Base-by-base conservation (phyloP, 1,140 invertebrate genomes). In the Tetragonula clypearis region DNA sequence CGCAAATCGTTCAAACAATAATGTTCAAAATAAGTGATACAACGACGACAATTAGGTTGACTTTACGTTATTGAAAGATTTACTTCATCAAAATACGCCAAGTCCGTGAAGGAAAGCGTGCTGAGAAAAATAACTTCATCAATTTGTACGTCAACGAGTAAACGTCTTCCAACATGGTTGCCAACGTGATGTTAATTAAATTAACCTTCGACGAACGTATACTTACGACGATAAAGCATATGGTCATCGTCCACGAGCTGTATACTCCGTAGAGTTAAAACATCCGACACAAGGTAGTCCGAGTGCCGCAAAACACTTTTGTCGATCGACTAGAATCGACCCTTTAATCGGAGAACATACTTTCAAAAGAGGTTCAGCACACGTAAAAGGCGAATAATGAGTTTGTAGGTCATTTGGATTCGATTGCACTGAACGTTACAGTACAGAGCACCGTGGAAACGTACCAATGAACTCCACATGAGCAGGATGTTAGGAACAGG, bases 241-340 rank as follows among this genome's bases (percentile, higher is more conserved):
- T 53, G 71, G 49, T 55, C 71, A 73, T 73, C 15, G 49, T 26
- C 26, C 14, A 11, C 26, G 21, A 35, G 14, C 30, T 41, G 9
- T 23, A 41, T 23, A 65, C 23, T 60, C 17, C 19, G 12, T 17
- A 68, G 8, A 41, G 41, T 60, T 49, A 84, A 56, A 72, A 78
- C 53, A 49, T 84, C 15, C 8, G 30, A 72, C 76, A 26, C 26
- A 26, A 53, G 87, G 92, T 92, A 90, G 91, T 58, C 26, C 21
- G 81, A 41, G n/a, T 80, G 58, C 92, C 90, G 91, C 92, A 92
- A 94, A 93, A 93, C 92, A 93, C 92, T 93, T 94, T 94, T 94
- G 93, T 94, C 93, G 93, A 93, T 93, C 93, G 91, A 93, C 92
- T 93, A 93, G 92, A 93, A 93, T 91, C 92, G 91, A 90, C 93